Percentiles rank a stretch among this genome's conserved stretches.
Evolutionary conservation across 2,888 invertebrate genomes (phyloP).

Genomic region (Adineta ricciae): DNA sequence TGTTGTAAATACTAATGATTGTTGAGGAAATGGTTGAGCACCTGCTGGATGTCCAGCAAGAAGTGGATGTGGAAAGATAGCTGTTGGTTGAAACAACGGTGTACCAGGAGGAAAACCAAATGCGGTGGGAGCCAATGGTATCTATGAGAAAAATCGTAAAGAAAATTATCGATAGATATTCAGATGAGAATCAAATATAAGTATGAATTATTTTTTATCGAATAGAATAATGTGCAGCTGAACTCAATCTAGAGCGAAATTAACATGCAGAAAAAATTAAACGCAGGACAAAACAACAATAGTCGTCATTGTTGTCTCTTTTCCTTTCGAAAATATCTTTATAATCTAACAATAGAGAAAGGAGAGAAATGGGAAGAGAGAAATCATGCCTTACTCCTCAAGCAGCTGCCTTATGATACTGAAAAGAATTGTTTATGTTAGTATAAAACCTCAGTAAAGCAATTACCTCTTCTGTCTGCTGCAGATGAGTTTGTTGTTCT

Average conservation of each 20-base stretch:
- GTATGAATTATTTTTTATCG: background rate
- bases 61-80: background rate
- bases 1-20: background rate
- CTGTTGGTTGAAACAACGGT: background rate
- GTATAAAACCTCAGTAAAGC: background rate
- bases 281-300: no score
- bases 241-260: background rate
- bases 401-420: background rate
- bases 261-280: slow-evolving; percentile 6
- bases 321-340: no score
- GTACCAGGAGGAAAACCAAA: background rate
- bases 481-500: background rate
- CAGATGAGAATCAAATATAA: no score
- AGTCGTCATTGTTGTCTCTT: no score
- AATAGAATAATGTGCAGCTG: background rate
- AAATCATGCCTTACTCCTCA: background rate
- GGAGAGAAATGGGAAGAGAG: background rate
- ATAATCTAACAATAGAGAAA: background rate
- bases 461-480: background rate
- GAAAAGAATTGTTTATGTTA: background rate
- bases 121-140: background rate
- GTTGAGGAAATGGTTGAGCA: background rate
- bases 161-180: background rate
- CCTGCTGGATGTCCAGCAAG: background rate
- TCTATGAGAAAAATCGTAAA: background rate